Conservation (phyloP, 1,140 invertebrate species). For the Pogonus chalceus region DNA sequence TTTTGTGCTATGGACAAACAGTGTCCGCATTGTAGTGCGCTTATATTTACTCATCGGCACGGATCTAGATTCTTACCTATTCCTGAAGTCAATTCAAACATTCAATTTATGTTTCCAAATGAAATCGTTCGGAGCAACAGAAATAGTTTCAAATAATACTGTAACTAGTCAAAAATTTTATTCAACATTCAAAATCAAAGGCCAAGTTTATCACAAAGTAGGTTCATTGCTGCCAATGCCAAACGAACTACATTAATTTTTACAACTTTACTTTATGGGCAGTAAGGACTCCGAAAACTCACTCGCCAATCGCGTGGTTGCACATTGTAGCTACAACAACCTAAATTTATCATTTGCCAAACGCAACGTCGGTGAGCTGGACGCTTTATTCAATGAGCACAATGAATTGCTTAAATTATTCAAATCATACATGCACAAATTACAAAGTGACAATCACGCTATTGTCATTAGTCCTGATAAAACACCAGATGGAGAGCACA, state of each 20-base stretch:
- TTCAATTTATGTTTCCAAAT: slow-evolving; percentile 21
- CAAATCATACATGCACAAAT: slow-evolving; percentile 13
- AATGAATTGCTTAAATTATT: slow-evolving; percentile 18
- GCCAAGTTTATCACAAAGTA: slow-evolving; percentile 34
- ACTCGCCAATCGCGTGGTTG: slow-evolving; percentile 11
- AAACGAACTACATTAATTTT: slow-evolving; percentile 26
- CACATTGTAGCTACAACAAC: slow-evolving; percentile 13
- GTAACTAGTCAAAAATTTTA: slow-evolving; percentile 15
- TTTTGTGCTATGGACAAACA: slow-evolving; percentile 27
- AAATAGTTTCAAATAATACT: slow-evolving; percentile 12
- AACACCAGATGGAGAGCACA: slow-evolving; percentile 22
- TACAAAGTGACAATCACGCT: slow-evolving; percentile 13
- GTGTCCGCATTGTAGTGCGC: slow-evolving; percentile 29
- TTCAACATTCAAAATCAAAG: slow-evolving; percentile 18
- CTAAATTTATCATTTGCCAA: slow-evolving; percentile 18
- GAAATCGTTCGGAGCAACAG: no score
- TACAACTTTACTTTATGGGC: slow-evolving; percentile 33
- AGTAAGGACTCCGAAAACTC: slow-evolving; percentile 18
- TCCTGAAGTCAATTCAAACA: slow-evolving; percentile 11
- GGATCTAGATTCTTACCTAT: slow-evolving; percentile 9
- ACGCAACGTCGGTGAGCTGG: slow-evolving; percentile 14
- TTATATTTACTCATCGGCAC: slow-evolving; percentile 22
- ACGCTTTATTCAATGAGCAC: slow-evolving; percentile 17
- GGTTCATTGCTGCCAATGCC: slow-evolving; percentile 25
- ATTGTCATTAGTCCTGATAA: slow-evolving; percentile 23